Base-by-base conservation (phyloP, 1,140 invertebrate species). In the Lithobius niger region DNA sequence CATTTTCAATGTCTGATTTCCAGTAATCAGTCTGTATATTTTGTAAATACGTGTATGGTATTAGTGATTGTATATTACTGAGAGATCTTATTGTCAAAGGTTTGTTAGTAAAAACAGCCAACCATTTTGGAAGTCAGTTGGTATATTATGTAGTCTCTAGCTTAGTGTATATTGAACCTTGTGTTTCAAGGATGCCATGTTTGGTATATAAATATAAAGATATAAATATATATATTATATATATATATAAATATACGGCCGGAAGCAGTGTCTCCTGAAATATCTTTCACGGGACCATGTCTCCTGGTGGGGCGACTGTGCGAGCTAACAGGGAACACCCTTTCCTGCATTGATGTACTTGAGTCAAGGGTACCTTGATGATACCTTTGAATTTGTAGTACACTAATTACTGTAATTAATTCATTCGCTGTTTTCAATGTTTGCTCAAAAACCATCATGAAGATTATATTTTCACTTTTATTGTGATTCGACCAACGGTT, bases 401-500 rank as follows among this genome's bases (percentile, higher is more conserved):
- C 6, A 13, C 22, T 6, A 13, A 45, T 60, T 57, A 26, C 27
- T 43, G 50, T 52, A 44, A 47, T 57, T 56, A 26, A 24, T 51
- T 21, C 26, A 28, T 48, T 58, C 26, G 26, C 21, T 43, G 56
- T 54, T 31, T 51, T 59, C 60, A 57, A 62, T 61, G 61, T 65
- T 64, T 64, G 63, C 64, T 65, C 62, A 64, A 64, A 62, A 59
- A 53, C 59, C 58, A 40, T 43, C 52, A 15, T 53, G 28, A 43
- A 65, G 62, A 63, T 64, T 57, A 55, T 60, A 65, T 65, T 65
- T 65, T 65, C 61, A 65, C 61, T 65, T 63, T 63, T 56, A 60
- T 60, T 60, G 58, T 63, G 61, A 63, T 59, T 59, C 52, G 55
- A 44, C 54, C 58, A 49, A 58, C 59, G 57, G 48, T 56, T 61